Percentiles rank a stretch among this genome's conserved stretches.
These are phyloP conservation scores for Vespertilio murinus DNA, from an alignment of 2,797 vertebrate species.

Conservation along the genomic window DNA sequence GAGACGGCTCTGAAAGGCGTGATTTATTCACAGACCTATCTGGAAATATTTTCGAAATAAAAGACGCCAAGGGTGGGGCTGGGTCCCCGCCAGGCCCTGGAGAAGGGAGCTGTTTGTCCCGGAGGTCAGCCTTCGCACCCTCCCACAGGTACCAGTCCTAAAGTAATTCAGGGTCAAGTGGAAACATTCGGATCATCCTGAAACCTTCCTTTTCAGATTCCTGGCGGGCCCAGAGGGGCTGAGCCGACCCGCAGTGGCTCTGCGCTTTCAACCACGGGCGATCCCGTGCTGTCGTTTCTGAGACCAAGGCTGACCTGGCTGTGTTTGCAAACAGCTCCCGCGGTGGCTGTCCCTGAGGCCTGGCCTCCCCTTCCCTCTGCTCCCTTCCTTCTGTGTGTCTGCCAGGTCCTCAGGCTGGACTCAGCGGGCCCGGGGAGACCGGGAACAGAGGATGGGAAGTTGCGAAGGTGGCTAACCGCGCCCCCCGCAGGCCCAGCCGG, in stretches of 20 bases:
- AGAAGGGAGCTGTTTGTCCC: background rate
- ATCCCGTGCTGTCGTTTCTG: too few species aligned
- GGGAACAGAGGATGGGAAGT: constrained; percentile 26
- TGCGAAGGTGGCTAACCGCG: background rate
- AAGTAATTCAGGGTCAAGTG: constrained; percentile 49
- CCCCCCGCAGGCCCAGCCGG: background rate
- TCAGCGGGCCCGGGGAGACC: background rate
- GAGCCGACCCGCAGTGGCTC: background rate
- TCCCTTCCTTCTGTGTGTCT: background rate
- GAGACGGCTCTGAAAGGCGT: background rate
- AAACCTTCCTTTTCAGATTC: background rate
- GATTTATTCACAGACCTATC: constrained; percentile 56
- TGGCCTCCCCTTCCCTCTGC: constrained; percentile 3
- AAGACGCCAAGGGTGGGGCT: constrained; percentile 33
- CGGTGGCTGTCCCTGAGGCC: background rate
- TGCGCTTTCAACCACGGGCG: too few species aligned
- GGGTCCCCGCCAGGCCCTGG: background rate
- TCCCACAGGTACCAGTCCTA: background rate
- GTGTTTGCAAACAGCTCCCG: background rate
- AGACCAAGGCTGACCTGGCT: background rate
- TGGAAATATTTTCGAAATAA: constrained; percentile 61
- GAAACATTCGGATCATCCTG: background rate
- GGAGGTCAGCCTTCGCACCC: background rate
- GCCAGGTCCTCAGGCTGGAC: background rate
- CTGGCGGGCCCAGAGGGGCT: background rate